Evolutionary conservation across 1,140 invertebrate genomes (phyloP), one percentile per base, ranked within the genome.

Genomic region (Drosophila baimaii): DNA sequence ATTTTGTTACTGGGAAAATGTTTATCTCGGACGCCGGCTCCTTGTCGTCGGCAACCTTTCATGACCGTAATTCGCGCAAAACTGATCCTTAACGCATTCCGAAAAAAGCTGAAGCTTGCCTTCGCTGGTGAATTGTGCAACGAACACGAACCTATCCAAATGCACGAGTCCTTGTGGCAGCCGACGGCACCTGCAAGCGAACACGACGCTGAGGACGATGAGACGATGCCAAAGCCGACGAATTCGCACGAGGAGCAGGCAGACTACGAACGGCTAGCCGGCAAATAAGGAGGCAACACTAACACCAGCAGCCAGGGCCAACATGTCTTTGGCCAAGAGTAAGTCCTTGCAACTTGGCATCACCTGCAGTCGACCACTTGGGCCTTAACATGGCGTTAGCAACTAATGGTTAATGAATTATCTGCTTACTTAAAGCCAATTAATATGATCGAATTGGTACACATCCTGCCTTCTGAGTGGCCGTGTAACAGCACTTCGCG

Each of bases 31-130:
- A 89, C 69, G 74, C 85, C 84, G 86, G 80, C 73, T 66, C 46
- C 81, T 72, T 61, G 71, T 83, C 83, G 68, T 63, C 72, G 77
- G 84, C 90, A 89, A 91, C 90, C 90, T 91, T 86, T 91, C 90
- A 81, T 91, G 76, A 86, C 86, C 78, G 90, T 91, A 91, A 89
- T 91, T 91, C 90, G 90, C 90, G 90, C 77, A 89, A 91, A 91
- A 91, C 90, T 91, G 90, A 91, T 91, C 90, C 90, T 91, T 90
- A 84, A 81, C 85, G 81, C 86, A 90, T 89, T 89, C 85, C 84
- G 85, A 89, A 89, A 85, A 89, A 88, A 81, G 59, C 66, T 62
- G 46, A 76, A 81, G 77, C 77, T 78, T 69, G 75, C 69, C 74
- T 64, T 61, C 58, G 64, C 57, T 43, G 65, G 64, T 81, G 74